A percentile compares a stretch with the other conserved stretches of the same genome.
Evolutionary conservation across 2,113 vertebrate species (phyloP).

Genomic region (Callaeas wilsoni): DNA sequence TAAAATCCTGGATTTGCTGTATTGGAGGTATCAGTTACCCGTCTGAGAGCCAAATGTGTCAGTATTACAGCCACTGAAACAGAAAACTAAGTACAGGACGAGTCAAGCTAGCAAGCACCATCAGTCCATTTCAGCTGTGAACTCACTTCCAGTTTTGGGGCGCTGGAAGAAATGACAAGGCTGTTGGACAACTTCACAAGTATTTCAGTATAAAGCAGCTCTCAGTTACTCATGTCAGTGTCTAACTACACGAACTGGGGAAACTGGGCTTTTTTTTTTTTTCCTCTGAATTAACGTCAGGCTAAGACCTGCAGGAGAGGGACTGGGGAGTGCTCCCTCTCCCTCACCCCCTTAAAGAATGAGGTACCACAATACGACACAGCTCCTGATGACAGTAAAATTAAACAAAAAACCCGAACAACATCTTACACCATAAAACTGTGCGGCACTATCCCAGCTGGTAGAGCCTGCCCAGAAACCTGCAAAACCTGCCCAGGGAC

Average conservation of each 20-base stretch:
- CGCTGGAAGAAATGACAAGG: neutral
- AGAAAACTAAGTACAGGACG: neutral
- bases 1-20: neutral
- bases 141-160: neutral
- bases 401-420: neutral
- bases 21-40: neutral
- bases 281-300: neutral
- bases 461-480: neutral
- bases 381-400: neutral
- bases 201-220: neutral
- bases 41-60: neutral
- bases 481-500: neutral
- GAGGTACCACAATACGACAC: neutral
- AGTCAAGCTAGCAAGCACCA: neutral
- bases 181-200: neutral
- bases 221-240: neutral
- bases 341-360: neutral
- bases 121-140: neutral
- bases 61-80: neutral
- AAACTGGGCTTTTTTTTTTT: neutral
- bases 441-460: neutral
- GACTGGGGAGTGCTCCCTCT: neutral
- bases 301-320: neutral
- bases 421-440: neutral
- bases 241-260: neutral